phyloP scores from a whole-genome alignment of 2,888 invertebrate genomes.

The Lordiphosa andalusiaca region DNA sequence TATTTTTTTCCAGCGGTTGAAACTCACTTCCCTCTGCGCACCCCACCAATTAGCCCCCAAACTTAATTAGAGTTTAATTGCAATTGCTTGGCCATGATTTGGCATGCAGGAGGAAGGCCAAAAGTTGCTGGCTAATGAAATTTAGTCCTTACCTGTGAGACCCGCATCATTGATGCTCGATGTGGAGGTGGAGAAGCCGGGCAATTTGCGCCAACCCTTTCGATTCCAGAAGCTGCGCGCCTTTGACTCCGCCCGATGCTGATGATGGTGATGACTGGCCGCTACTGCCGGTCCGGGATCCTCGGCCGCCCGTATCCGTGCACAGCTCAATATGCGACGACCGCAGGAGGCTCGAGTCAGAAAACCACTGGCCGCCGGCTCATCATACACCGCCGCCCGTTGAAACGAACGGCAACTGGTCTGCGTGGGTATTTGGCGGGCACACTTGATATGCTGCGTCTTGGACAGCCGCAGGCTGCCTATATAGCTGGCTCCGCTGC shows the following conservation, averaged over 20 bases:
- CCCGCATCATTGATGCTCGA: constrained; percentile 86
- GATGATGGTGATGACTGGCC: constrained; percentile 3
- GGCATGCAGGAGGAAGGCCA: too few species aligned
- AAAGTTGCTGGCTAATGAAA: too few species aligned
- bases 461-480: constrained; percentile 84
- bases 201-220: constrained; percentile 89
- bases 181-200: constrained; percentile 87
- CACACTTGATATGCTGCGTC: constrained; percentile 68
- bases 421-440: constrained; percentile 33
- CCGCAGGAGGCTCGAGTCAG: constrained; percentile 80
- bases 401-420: constrained; percentile 78
- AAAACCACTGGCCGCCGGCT: constrained; percentile 52
- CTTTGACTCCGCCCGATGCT: constrained; percentile 68
- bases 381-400: constrained; percentile 53
- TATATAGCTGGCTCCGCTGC: constrained; percentile 90
- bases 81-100: too few species aligned
- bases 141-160: constrained; percentile 83
- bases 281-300: constrained; percentile 72
- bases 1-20: too few species aligned
- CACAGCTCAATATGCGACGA: constrained; percentile 77
- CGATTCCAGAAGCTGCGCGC: constrained; percentile 85
- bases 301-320: constrained; percentile 81
- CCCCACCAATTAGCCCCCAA: neutral
- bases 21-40: too few species aligned
- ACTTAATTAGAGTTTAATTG: constrained; percentile 8